Base-by-base conservation (phyloP, 2,888 invertebrate genomes). In the Tubulanus polymorphus region DNA sequence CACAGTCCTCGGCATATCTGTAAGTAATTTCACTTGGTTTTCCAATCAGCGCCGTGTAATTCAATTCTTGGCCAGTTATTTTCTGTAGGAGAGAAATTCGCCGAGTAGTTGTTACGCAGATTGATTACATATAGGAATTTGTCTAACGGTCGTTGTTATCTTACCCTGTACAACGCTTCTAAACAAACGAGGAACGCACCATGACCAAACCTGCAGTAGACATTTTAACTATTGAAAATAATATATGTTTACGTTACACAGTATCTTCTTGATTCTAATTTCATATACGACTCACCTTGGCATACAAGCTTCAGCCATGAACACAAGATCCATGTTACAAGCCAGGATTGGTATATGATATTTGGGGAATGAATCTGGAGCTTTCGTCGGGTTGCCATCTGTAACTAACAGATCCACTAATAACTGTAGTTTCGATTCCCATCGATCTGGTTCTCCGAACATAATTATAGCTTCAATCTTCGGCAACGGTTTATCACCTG, bases 21-120 rank as follows among this genome's bases (percentile, higher is more conserved):
- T 86, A 87, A 1, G 86, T 87, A 48, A 86, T 78, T 74, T 85
- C 85, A 68, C 84, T 84, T 2, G 86, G 86, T 71, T 87, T 87
- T 18, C 86, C 87, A 48, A 86, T 79, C 55, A 86, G 73, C 12
- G 84, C 84, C 48, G 84, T 82, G 70, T 86, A 87, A 37, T 83
- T 80, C 60, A 87, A 70, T 55, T 84, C 83, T 57, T 81, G 79
- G 0, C 85, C 84, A 2, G 86, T 85, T 25, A 86, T 80, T 69
- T 80, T 80, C 77, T 85, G 83, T 18, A 61, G 63, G 27, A 51
- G 37, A 58, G 51, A 55, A 41, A 41, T 8, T 15, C 3, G 6
- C 41, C n/a, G n/a, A n/a, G n/a, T n/a, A n/a, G n/a, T n/a, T n/a
- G n/a, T n/a, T n/a, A n/a, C n/a, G n/a, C n/a, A n/a, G n/a, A n/a